A percentile compares a stretch with the other conserved stretches of the same genome.
Evolutionary conservation across 1,140 invertebrate genomes (phyloP).

Genomic region (Papilio glaucus): DNA sequence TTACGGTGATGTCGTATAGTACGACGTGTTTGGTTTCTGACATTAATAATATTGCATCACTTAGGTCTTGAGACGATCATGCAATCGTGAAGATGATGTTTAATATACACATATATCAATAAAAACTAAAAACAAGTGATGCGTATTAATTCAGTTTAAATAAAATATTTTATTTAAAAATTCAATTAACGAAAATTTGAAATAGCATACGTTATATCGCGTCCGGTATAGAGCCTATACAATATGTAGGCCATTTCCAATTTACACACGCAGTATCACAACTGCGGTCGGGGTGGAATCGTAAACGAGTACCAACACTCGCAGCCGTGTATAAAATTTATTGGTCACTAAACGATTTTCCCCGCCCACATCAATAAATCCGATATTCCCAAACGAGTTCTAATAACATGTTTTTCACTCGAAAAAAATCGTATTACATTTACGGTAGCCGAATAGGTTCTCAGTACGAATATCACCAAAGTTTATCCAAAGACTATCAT

Average conservation of each 20-base stretch:
- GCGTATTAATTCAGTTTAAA: neutral
- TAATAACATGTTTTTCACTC: constrained; percentile 37
- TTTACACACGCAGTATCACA: constrained; percentile 37
- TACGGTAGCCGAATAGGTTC: neutral
- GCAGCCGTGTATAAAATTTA: constrained; percentile 39
- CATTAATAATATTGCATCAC: no score
- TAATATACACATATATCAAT: neutral
- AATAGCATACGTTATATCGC: constrained; percentile 5
- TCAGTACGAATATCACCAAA: neutral
- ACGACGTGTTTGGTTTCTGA: no score
- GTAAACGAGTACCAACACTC: constrained; percentile 38
- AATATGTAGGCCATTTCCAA: constrained; percentile 36
- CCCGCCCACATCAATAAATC: constrained; percentile 39
- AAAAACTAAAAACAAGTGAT: neutral
- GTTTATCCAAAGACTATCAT: no score
- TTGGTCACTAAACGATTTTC: constrained; percentile 38
- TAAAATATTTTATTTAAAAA: constrained; percentile 2
- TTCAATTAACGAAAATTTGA: constrained; percentile 26
- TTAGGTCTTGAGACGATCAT: neutral
- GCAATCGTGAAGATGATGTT: neutral
- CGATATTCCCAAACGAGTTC: constrained; percentile 37
- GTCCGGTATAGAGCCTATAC: constrained; percentile 12
- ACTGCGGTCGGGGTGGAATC: constrained; percentile 36
- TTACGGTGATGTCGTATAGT: no score
- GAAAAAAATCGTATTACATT: constrained; percentile 11